Conservation (phyloP, 1,140 invertebrate species). For the silkworm (Bombyx mori) region DNA sequence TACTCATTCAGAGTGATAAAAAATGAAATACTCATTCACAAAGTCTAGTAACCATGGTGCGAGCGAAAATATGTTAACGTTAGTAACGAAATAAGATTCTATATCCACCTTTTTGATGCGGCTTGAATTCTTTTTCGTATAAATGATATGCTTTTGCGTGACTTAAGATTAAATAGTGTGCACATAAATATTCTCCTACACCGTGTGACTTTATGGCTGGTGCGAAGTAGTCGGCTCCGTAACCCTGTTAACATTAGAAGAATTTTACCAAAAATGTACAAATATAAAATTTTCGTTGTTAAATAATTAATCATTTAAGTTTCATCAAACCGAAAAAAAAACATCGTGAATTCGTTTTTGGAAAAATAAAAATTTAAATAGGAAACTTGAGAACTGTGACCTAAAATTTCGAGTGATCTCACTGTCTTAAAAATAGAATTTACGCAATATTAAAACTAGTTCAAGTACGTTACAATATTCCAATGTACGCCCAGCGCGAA, state of each 20-base stretch:
- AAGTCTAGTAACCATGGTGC: not conserved
- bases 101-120: slow-evolving; percentile 70
- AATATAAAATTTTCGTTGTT: too few species aligned
- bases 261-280: not conserved
- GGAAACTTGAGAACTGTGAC: too few species aligned
- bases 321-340: too few species aligned
- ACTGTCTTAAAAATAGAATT: too few species aligned
- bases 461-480: too few species aligned
- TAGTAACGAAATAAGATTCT: not conserved
- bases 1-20: too few species aligned
- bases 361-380: too few species aligned
- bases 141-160: slow-evolving; percentile 76
- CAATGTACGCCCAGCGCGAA: too few species aligned
- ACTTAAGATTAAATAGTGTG: slow-evolving; percentile 73
- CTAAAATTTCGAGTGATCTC: too few species aligned
- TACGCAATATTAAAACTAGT: too few species aligned
- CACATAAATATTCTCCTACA: slow-evolving; percentile 73
- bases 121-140: slow-evolving; percentile 76
- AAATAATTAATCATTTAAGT: too few species aligned
- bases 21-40: not conserved
- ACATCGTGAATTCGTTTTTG: too few species aligned
- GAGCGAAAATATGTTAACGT: not conserved
- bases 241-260: slow-evolving; percentile 47
- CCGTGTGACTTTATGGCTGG: slow-evolving; percentile 70
- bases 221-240: slow-evolving; percentile 69